phyloP scores from a whole-genome alignment of 1,140 invertebrate species.

The Mactra quadrangularis region DNA sequence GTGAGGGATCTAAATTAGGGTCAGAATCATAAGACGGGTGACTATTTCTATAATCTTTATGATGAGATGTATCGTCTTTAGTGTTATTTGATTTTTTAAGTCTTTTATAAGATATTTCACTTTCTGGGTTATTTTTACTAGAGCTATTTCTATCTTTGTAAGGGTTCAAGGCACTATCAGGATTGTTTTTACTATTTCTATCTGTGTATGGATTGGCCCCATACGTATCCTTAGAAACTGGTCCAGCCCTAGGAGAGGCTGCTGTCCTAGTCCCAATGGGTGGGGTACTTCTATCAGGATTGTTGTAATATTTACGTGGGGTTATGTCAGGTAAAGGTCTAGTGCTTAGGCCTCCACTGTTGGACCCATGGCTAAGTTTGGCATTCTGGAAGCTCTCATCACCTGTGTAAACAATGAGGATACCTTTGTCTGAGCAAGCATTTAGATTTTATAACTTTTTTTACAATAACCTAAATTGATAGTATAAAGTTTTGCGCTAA shows the following conservation, averaged over 20 bases:
- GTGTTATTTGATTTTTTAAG: slow-evolving; percentile 12
- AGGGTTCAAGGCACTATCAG: neutral
- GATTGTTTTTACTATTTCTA: neutral
- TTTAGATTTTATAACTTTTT: neutral
- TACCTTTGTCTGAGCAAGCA: slow-evolving; percentile 28
- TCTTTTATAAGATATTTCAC: neutral
- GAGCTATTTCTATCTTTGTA: too few relatives aligned
- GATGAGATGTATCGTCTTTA: slow-evolving; percentile 25
- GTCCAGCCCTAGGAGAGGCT: slow-evolving; percentile 15
- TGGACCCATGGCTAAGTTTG: slow-evolving; percentile 55
- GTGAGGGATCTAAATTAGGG: slow-evolving; percentile 58
- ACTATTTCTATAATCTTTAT: slow-evolving; percentile 42
- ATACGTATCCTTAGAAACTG: neutral
- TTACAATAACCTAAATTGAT: slow-evolving; percentile 10
- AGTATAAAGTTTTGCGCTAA: too few relatives aligned
- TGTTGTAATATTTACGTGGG: slow-evolving; percentile 6
- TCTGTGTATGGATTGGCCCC: neutral
- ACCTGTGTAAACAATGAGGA: slow-evolving; percentile 62
- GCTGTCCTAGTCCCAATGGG: slow-evolving; percentile 16
- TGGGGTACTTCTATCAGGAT: neutral
- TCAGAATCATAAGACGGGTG: slow-evolving; percentile 51
- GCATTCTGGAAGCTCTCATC: slow-evolving; percentile 37
- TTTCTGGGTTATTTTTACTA: neutral
- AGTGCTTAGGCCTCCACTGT: slow-evolving; percentile 36
- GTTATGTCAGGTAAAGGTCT: slow-evolving; percentile 43